A percentile compares a stretch with the other conserved stretches of the same genome.
Conservation (phyloP, 2,113 vertebrate genomes). For the Gopherus evgoodei region DNA sequence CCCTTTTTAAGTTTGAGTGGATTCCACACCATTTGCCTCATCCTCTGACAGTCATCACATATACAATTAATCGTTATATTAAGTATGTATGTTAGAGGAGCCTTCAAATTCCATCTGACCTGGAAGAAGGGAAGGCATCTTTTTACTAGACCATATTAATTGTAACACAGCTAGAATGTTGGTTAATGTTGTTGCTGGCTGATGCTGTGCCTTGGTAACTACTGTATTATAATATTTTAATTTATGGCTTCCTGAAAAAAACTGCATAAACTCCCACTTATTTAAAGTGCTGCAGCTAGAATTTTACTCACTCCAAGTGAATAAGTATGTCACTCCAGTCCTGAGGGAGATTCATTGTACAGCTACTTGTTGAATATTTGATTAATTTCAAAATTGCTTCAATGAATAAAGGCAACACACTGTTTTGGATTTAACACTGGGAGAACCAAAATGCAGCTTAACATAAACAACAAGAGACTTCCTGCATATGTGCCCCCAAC, state of each 20-base stretch:
- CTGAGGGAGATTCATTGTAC: constrained; percentile 5
- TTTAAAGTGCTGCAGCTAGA: constrained; percentile 29
- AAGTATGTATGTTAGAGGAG: background rate
- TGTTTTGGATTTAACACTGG: background rate
- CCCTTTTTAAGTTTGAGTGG: background rate
- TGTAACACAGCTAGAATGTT: background rate
- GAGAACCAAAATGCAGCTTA: background rate
- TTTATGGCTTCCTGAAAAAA: constrained; percentile 23
- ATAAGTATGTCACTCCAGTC: constrained; percentile 2
- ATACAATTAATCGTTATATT: background rate
- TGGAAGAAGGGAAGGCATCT: background rate
- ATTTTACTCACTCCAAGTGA: constrained; percentile 25
- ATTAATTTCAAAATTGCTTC: constrained; percentile 47
- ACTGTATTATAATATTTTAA: background rate
- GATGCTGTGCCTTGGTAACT: background rate
- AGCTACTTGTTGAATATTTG: constrained; percentile 48
- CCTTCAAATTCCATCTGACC: background rate
- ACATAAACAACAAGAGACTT: background rate
- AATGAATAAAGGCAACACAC: background rate
- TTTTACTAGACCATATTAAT: background rate
- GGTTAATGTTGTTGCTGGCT: background rate
- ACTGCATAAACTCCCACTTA: background rate
- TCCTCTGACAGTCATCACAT: background rate
- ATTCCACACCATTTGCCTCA: background rate
- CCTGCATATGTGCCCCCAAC: background rate